Evolutionary conservation across 2,113 vertebrate genomes (phyloP).

Genomic region (Acrocephalus kingi): DNA sequence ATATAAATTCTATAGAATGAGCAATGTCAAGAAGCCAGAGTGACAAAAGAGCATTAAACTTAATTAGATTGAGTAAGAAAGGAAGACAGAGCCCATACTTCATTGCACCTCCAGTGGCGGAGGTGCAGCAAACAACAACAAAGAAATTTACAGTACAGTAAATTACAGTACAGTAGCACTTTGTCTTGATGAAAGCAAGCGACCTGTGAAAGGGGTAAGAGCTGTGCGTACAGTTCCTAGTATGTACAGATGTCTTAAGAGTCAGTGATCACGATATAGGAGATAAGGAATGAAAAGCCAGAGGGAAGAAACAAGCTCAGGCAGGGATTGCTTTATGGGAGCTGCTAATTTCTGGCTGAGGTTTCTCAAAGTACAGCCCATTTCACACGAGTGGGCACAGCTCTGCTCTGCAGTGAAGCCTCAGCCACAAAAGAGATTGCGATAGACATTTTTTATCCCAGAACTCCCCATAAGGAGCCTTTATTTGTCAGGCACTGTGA

Average conservation of each 20-base stretch:
- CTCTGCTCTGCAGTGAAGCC: neutral
- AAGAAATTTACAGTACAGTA: neutral
- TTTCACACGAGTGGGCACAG: neutral
- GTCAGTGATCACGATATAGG: neutral
- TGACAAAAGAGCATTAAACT: neutral
- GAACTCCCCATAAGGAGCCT: neutral
- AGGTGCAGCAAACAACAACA: neutral
- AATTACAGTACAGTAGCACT: neutral
- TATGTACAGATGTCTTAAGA: neutral
- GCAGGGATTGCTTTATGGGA: neutral
- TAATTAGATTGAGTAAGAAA: neutral
- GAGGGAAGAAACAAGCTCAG: slow-evolving; percentile 12
- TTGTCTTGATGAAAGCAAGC: neutral
- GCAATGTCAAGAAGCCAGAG: neutral
- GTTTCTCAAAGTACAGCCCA: neutral
- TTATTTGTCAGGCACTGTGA: neutral
- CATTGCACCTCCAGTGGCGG: neutral
- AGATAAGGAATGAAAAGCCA: slow-evolving; percentile 24
- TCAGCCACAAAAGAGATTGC: neutral
- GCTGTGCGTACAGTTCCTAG: neutral
- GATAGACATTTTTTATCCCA: neutral
- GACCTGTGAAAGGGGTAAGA: neutral
- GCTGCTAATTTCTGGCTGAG: neutral
- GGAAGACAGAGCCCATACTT: neutral
- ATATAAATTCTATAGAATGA: neutral